Conservation (phyloP, 2,888 invertebrate genomes). For the Erpobdella octoculata region DNA sequence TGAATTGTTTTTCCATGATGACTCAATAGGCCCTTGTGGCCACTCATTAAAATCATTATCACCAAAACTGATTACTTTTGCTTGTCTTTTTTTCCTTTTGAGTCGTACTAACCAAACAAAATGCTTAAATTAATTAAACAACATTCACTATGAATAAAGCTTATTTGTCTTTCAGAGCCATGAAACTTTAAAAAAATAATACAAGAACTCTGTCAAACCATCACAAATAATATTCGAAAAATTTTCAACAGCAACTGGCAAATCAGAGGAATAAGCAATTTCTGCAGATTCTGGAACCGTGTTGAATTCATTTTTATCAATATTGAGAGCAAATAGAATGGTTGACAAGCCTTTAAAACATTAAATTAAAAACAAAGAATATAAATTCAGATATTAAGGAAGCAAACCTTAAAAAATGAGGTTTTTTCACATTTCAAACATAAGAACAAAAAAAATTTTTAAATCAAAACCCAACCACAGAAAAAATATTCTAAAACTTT, state of each 20-base stretch:
- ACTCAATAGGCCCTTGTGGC: background rate
- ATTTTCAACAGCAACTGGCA: background rate
- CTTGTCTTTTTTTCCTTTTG: slow-evolving; percentile 59
- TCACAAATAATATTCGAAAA: background rate
- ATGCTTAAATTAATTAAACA: slow-evolving; percentile 6
- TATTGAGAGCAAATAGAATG: slow-evolving; percentile 82
- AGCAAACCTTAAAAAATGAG: background rate
- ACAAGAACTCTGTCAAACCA: background rate
- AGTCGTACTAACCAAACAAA: slow-evolving; percentile 49
- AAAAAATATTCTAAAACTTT: background rate
- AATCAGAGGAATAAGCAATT: background rate
- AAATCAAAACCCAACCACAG: background rate
- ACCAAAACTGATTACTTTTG: slow-evolving; percentile 66
- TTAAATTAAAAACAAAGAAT: slow-evolving; percentile 13
- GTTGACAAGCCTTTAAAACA: slow-evolving; percentile 66
- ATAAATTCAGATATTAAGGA: background rate
- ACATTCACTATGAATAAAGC: no score
- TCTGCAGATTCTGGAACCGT: background rate
- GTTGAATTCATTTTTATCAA: slow-evolving; percentile 61
- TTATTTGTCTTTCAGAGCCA: no score
- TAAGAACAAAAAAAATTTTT: background rate
- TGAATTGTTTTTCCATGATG: background rate
- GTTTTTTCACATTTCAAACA: background rate
- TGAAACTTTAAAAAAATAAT: background rate
- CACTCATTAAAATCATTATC: slow-evolving; percentile 55